Base-by-base conservation (phyloP, 2,113 vertebrate species). In the Calidris pygmaea region DNA sequence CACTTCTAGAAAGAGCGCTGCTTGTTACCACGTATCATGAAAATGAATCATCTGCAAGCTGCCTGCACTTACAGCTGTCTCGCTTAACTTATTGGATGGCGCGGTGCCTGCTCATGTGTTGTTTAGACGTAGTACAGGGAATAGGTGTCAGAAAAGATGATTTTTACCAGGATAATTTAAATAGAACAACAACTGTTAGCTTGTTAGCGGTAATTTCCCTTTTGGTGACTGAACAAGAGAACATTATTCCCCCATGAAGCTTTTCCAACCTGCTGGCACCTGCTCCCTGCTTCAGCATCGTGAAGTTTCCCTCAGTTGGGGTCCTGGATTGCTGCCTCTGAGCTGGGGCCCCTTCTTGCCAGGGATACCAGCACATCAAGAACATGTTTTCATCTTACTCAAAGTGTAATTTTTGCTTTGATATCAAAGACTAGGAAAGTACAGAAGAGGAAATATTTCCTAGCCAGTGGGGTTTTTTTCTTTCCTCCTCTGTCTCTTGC, bases 141-240 rank as follows among this genome's bases (percentile, higher is more conserved):
- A 95, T 89, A 94, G 52, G 76, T 97, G 87, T 94, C 60, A 90
- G 62, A 85, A 96, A 94, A 89, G 66, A 65, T 94, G 14, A 80
- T 94, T 85, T 85, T 67, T 79, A 76, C 87, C 67, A 91, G 68
- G 73, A 67, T 87, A 97, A 94, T 95, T 95, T 96, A 90, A 90
- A 96, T 91, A 97, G 83, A 84, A 93, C 74, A 92, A 92, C 94
- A 96, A 96, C 90, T 94, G 94, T 94, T 94, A 75, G 45, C 77
- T 96, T 95, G 68, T 93, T 95, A 85, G 85, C 56, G 92, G 72
- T 91, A 92, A 96, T 94, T 94, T 90, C 89, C 63, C 78, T 94
- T 94, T 95, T 41, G 62, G 60, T 90, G 88, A 74, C 59, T 95
- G 45, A 96, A 90, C 50, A 83, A 89, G 68, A 93, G 95, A 84